Conservation (phyloP, 92 coral and sea anemone species). For the Porites cylindrica region DNA sequence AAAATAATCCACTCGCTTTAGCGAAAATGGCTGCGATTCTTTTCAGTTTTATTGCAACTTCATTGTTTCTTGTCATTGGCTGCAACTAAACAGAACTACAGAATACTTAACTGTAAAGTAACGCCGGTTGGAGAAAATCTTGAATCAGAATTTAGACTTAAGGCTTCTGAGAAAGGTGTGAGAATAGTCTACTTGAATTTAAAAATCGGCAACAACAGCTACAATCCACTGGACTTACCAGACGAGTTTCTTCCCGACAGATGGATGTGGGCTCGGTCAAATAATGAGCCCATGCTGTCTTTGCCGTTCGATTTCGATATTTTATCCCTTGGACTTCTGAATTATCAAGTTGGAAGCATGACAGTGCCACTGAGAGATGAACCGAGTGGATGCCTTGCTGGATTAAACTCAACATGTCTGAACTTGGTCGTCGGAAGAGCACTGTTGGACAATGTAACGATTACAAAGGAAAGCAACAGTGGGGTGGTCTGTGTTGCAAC, state of each 20-base stretch:
- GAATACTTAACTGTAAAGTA: neutral
- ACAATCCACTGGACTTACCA: neutral
- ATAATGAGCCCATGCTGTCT: neutral
- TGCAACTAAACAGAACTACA: neutral
- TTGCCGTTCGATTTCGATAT: conserved; percentile 5
- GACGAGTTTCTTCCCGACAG: neutral
- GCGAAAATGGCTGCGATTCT: neutral
- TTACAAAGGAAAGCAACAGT: neutral
- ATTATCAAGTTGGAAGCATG: neutral
- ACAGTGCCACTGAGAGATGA: neutral
- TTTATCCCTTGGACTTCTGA: conserved; percentile 17
- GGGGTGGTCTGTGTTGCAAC: conserved; percentile 8
- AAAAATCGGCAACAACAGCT: neutral
- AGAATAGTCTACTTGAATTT: neutral
- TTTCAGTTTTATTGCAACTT: neutral
- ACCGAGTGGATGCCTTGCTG: conserved; percentile 29
- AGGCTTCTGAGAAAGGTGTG: conserved; percentile 5
- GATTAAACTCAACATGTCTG: conserved; percentile 8
- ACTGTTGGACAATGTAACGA: conserved; percentile 7
- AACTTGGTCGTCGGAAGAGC: neutral
- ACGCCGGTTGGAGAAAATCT: neutral
- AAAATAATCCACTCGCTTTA: too few relatives aligned
- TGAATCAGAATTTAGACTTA: neutral
- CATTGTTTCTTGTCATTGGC: neutral
- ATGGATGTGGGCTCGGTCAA: neutral